Base-by-base conservation (phyloP, 1,140 invertebrate genomes). In the Telenomus remus region DNA sequence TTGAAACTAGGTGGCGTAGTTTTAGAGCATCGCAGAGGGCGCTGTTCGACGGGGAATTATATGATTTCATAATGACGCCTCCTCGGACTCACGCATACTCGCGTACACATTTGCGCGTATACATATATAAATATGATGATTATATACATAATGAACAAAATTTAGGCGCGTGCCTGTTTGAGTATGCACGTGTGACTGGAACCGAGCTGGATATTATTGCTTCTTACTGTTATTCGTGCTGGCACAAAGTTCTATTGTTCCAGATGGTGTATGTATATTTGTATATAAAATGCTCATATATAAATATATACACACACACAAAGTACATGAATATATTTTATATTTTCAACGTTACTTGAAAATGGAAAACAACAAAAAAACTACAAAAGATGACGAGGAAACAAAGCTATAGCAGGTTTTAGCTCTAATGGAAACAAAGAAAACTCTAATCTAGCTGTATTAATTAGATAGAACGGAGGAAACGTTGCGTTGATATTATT, bases 171-270 rank as follows among this genome's bases (percentile, higher is more conserved):
- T 74, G 61, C 57, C 57, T 74, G 57, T 68, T 66, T 68, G 72
- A 51, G 57, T 64, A 64, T 75, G 59, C 72, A 69, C 72, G 72
- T 64, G 64, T 64, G 72, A 75, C 51, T 75, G 72, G 64, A 57
- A 53, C 63, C 42, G 72, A 59, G 72, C 59, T 64, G 72, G 64
- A 59, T 75, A 69, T 59, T 69, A 66, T 56, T 64, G 64, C 72
- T 75, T 68, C 64, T 74, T 68, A 68, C 57, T 74, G 71, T 75
- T 75, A 75, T 64, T 55, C 72, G 72, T 75, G 64, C 72, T 75
- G 72, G 72, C 64, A 75, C 64, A 74, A 75, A 75, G 72, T 75
- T 68, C 64, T 75, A 75, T 59, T 75, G 72, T 75, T 75, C 72
- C 72, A 64, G 64, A 59, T 44, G 33, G 53, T 57, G 55, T 50